These are phyloP conservation scores for Spodoptera frugiperda DNA, from an alignment of 1,140 invertebrate genomes.

Conservation along the genomic window DNA sequence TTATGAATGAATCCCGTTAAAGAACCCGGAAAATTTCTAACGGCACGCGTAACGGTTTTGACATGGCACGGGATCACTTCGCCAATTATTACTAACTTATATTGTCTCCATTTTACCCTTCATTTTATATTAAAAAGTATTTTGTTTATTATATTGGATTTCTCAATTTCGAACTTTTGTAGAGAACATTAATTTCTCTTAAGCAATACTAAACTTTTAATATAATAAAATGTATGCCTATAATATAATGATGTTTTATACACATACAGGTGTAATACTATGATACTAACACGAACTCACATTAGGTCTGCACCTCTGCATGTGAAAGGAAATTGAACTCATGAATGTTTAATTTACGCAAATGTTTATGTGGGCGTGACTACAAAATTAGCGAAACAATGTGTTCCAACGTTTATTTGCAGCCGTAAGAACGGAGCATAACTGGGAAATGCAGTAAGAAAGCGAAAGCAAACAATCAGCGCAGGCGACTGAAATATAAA, in stretches of 20 bases:
- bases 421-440: conserved; percentile 2
- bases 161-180: too few species aligned
- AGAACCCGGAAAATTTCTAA: conserved; percentile 85
- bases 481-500: conserved; percentile 47
- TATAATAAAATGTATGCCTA: too few species aligned
- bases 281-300: too few species aligned
- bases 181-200: too few species aligned
- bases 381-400: conserved; percentile 37
- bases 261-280: too few species aligned
- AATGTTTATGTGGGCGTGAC: conserved; percentile 2
- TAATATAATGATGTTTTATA: too few species aligned
- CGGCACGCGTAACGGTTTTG: conserved; percentile 66
- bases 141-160: too few species aligned
- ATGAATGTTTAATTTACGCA: conserved; percentile 35
- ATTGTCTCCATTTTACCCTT: conserved; percentile 22
- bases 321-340: conserved; percentile 30
- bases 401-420: conserved; percentile 7
- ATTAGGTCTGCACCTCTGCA: background rate
- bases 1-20: conserved; percentile 86
- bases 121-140: conserved; percentile 13
- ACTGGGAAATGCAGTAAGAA: conserved; percentile 23
- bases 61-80: conserved; percentile 56
- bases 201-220: too few species aligned
- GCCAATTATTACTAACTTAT: conserved; percentile 31
- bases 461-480: conserved; percentile 49